phyloP scores from a whole-genome alignment of 2,888 invertebrate species.

The Eupithecia vulgata region DNA sequence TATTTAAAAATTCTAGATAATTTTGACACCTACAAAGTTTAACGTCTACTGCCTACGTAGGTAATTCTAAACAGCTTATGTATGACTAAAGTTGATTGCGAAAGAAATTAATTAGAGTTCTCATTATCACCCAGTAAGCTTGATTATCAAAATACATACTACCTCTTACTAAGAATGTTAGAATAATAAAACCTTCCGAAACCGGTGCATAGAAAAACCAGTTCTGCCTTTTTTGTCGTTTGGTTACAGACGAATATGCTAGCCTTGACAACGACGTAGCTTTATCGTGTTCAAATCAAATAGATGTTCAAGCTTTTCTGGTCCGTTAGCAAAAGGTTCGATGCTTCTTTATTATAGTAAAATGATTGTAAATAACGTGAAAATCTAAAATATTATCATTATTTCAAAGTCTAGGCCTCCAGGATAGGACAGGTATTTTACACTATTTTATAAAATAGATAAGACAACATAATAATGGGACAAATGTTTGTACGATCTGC shows the following conservation, averaged over 20 bases:
- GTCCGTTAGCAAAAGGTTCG: not conserved
- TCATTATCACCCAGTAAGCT: not conserved
- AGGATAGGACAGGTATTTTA: not conserved
- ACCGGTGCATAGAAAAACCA: slow-evolving; percentile 57
- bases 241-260: slow-evolving; percentile 43
- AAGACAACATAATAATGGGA: no score
- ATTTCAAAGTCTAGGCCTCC: not conserved
- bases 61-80: not conserved
- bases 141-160: not conserved
- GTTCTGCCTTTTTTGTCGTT: slow-evolving; percentile 55
- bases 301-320: slow-evolving; percentile 3
- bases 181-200: slow-evolving; percentile 40
- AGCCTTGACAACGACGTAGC: slow-evolving; percentile 48
- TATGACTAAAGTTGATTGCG: not conserved
- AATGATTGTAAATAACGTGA: not conserved
- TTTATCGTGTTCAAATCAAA: slow-evolving; percentile 4
- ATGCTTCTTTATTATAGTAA: not conserved
- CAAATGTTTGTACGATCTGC: no score
- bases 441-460: not conserved
- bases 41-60: not conserved
- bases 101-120: not conserved
- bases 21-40: not conserved
- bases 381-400: not conserved
- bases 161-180: slow-evolving; percentile 34
- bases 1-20: not conserved